Base-by-base conservation (phyloP, 92 coral and sea anemone genomes). In the Virgularia gustaviana region DNA sequence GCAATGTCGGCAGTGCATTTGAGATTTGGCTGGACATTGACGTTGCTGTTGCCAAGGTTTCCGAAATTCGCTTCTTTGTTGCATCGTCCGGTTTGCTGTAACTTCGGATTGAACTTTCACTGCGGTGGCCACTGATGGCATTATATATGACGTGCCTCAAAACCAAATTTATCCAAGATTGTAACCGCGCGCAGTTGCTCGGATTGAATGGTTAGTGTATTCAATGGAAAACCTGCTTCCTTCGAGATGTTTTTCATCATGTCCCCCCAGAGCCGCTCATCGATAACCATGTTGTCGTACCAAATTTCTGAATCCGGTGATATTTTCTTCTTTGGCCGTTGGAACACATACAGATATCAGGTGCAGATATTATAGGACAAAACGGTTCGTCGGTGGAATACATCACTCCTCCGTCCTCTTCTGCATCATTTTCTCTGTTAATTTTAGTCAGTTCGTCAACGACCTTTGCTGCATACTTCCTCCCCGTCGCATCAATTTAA, bases 211-310 rank as follows among this genome's bases (percentile, higher is more conserved):
- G 41, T 78, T 78, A 4, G 76, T 52, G 71, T 63, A 79, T 20
- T 22, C 20, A 55, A 66, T 68, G 52, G 85, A 85, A 79, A 56
- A 22, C 44, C 58, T 77, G 78, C 86, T 82, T 76, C 78, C 76
- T 30, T 24, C 9, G 81, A 82, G 27, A 77, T 36, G 4, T 3
- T 47, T 32, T 72, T 83, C 83, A 72, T 78, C 70, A 55, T 73
- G 25, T 73, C 74, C 33, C 78, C 78, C 29, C 79, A 80, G 11
- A 54, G 77, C 20, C 22, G 49, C 72, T n/a, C n/a, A n/a, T n/a
- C n/a, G n/a, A n/a, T n/a, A n/a, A n/a, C n/a, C n/a, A n/a, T n/a
- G n/a, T n/a, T 36, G 36, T 4, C 72, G 54, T 39, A 83, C 74
- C 83, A 83, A 27, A 77, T 29, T 16, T 58, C 77, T 4, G 20